Conservation (phyloP, 2,113 vertebrate genomes). For the Cheirogaleus medius region DNA sequence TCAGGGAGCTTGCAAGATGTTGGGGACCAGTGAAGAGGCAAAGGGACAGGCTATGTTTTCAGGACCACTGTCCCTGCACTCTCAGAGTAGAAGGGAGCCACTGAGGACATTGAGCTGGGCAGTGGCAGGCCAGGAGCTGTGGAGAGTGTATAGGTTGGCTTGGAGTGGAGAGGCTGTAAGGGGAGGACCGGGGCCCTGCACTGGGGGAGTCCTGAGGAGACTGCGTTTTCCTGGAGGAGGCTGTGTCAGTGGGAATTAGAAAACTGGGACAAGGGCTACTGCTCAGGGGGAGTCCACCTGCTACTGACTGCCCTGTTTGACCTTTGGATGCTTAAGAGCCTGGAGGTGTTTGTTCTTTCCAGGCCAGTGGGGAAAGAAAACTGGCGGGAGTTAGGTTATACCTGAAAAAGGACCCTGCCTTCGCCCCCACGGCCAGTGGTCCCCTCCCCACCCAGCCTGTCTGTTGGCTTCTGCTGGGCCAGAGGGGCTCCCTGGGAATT, state of each 20-base stretch:
- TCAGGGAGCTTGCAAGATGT: neutral
- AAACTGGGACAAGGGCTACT: neutral
- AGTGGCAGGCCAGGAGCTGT: neutral
- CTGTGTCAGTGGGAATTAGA: neutral
- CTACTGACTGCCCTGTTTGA: neutral
- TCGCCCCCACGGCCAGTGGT: accelerated
- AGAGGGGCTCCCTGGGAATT: neutral
- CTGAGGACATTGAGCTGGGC: neutral
- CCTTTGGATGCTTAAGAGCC: neutral
- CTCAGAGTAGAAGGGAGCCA: neutral
- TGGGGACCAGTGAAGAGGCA: neutral
- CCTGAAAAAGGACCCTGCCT: neutral
- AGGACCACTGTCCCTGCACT: neutral
- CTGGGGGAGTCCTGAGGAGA: neutral
- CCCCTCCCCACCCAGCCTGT: neutral
- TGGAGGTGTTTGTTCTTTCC: neutral
- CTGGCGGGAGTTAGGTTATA: neutral
- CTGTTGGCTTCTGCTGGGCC: neutral
- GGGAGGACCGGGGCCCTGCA: neutral
- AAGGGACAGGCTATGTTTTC: neutral
- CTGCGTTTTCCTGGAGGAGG: neutral
- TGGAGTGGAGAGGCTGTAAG: no score
- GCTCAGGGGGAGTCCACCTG: neutral
- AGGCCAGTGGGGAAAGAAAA: neutral
- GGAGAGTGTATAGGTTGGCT: no score